phyloP scores from a whole-genome alignment of 1,140 invertebrate species.

The Panagrolaimus sp. region DNA sequence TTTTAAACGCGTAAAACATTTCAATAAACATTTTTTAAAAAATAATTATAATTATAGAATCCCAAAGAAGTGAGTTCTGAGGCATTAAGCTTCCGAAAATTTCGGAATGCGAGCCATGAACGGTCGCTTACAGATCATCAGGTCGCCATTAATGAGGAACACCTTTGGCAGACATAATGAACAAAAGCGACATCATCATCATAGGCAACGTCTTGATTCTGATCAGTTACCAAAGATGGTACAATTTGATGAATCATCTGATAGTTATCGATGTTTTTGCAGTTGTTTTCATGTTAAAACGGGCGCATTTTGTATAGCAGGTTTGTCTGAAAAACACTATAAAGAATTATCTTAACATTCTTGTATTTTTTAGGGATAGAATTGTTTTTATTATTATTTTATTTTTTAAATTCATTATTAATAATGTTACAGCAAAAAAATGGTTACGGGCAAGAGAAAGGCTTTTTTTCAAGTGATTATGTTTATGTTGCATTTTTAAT shows the following conservation, averaged over 20 bases:
- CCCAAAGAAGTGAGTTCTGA: not conserved
- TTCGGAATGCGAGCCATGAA: slow-evolving; percentile 36
- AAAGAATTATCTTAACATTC: not conserved
- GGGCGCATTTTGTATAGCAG: slow-evolving; percentile 43
- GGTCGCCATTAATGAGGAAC: slow-evolving; percentile 35
- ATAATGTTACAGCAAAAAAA: slow-evolving; percentile 49
- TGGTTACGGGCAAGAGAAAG: slow-evolving; percentile 15
- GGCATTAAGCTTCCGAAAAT: not conserved
- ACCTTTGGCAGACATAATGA: slow-evolving; percentile 23
- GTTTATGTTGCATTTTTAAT: slow-evolving; percentile 43
- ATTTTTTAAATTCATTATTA: slow-evolving; percentile 47
- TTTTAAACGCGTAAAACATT: too few species aligned
- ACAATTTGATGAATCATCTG: slow-evolving; percentile 54
- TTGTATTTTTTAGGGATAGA: slow-evolving; percentile 31
- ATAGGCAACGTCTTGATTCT: slow-evolving; percentile 19
- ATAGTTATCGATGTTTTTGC: slow-evolving; percentile 53
- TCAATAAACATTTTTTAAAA: not conserved
- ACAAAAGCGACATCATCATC: slow-evolving; percentile 14
- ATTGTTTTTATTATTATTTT: slow-evolving; percentile 41
- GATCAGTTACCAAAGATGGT: slow-evolving; percentile 31
- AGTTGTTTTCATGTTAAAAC: slow-evolving; percentile 57
- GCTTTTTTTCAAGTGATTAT: slow-evolving; percentile 30
- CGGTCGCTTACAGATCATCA: slow-evolving; percentile 29
- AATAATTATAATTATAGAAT: not conserved
- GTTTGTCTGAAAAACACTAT: slow-evolving; percentile 19